Evolutionary conservation across 2,113 vertebrate species (phyloP).

Genomic region (Macrotus californicus): DNA sequence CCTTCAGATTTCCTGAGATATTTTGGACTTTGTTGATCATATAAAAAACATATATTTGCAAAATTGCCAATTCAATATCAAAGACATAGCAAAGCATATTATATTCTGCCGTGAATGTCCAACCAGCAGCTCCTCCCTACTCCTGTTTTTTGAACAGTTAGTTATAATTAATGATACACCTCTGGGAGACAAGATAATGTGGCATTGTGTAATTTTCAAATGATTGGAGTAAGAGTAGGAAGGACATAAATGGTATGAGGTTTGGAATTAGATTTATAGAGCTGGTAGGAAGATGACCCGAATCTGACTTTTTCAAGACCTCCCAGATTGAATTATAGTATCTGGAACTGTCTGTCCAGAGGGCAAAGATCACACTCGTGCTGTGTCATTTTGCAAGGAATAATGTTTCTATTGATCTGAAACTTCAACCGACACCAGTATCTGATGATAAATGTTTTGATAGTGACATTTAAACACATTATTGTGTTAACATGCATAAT

Average conservation of each 20-base stretch:
- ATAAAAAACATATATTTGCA: not conserved
- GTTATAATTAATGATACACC: not conserved
- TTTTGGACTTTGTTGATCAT: not conserved
- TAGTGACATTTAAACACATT: not conserved
- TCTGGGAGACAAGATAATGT: not conserved
- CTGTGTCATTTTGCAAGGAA: not conserved
- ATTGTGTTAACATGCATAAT: not conserved
- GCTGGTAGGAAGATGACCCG: not conserved
- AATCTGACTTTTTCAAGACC: not conserved
- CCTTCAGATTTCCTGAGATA: not conserved
- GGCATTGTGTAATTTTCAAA: not conserved
- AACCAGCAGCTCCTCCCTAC: not conserved
- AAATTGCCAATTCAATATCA: not conserved
- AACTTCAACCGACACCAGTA: not conserved
- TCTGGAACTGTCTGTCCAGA: not conserved
- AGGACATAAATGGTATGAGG: not conserved
- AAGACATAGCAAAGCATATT: not conserved
- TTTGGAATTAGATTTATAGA: not conserved
- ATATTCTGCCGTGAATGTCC: rapidly evolving
- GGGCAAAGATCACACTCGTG: not conserved
- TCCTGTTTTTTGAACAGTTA: not conserved
- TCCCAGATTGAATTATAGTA: not conserved
- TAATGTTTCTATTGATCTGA: not conserved
- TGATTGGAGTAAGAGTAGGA: not conserved
- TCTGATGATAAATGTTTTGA: not conserved